Base-by-base conservation (phyloP, 1,140 invertebrate species). In the Drosophila willistoni region DNA sequence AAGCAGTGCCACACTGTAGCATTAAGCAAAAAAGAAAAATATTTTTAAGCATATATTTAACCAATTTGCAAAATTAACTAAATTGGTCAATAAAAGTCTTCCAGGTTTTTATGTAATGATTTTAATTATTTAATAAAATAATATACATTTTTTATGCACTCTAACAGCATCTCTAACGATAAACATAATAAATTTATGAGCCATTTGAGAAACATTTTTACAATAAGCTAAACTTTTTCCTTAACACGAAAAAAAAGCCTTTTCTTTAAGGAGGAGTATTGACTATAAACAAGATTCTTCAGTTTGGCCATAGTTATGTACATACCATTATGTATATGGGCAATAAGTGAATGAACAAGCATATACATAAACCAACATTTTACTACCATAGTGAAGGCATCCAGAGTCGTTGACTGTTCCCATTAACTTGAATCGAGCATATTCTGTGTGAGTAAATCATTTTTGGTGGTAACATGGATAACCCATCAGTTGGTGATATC, bases 101-200 rank as follows among this genome's bases (percentile, higher is more conserved):
- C 9, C 44, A 17, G 17, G 2, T 22, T 22, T 51, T 22, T 9
- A 22, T 14, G 10, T 51, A 51, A 44, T 44, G n/a, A 17, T 14
- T 47, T 17, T 51, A 51, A 51, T 51, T n/a, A 19, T 51, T 51
- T 22, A 51, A 51, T 51, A 19, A 51, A 51, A 51, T 19, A 51
- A 51, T 22, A 51, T 22, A 19, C 44, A 14, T n/a, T 19, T 7
- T 17, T 7, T 51, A 22, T 7, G 3, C 19, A n/a, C 19, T 51
- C n/a, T 19, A 47, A 47, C 44, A 39, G 12, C 10, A 13, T 39
- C 36, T 39, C 36, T 4, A 39, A 39, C 36, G 36, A 39, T 44
- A 44, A 44, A 51, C 17, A 51, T 51, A 19, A 47, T 22, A 51
- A 19, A 51, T 51, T 51, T 51, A 51, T 51, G 17, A 12, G 7